A percentile compares a stretch with the other conserved stretches of the same genome.
phyloP scores from a whole-genome alignment of 2,113 vertebrate species.

The Nycticorax nycticorax region DNA sequence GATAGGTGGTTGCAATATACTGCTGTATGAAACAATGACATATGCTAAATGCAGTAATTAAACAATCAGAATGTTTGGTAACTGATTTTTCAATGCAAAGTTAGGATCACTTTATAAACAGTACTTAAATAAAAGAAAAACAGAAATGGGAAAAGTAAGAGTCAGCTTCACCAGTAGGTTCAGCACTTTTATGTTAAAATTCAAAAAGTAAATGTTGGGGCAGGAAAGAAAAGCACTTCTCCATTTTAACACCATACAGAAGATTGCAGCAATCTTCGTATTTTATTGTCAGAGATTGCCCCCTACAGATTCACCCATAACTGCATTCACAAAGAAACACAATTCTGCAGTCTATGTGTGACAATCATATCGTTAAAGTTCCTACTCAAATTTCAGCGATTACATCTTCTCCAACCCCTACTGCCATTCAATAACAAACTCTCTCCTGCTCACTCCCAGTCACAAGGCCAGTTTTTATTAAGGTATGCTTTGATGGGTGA shows the following conservation, averaged over 20 bases:
- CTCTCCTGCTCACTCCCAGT: neutral
- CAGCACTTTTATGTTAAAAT: neutral
- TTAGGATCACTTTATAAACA: neutral
- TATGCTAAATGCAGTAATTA: neutral
- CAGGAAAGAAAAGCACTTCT: neutral
- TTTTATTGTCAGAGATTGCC: slow-evolving; percentile 72
- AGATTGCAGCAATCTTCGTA: neutral
- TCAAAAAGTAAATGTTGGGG: neutral
- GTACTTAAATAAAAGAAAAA: neutral
- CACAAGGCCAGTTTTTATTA: neutral
- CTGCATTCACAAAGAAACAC: neutral
- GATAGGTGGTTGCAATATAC: neutral
- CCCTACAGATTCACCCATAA: slow-evolving; percentile 67
- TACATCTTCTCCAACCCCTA: neutral
- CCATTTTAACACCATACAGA: neutral
- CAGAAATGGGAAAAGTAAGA: neutral
- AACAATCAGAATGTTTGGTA: neutral
- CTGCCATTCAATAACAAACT: neutral
- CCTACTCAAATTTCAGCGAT: neutral
- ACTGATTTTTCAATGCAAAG: neutral
- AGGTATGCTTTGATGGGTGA: neutral
- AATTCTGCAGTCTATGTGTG: neutral
- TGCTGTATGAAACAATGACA: neutral
- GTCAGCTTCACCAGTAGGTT: neutral
- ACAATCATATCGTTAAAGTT: neutral